A percentile compares a stretch with the other conserved stretches of the same genome.
Conservation (phyloP, 1,140 invertebrate species). For the Drosophila varians region DNA sequence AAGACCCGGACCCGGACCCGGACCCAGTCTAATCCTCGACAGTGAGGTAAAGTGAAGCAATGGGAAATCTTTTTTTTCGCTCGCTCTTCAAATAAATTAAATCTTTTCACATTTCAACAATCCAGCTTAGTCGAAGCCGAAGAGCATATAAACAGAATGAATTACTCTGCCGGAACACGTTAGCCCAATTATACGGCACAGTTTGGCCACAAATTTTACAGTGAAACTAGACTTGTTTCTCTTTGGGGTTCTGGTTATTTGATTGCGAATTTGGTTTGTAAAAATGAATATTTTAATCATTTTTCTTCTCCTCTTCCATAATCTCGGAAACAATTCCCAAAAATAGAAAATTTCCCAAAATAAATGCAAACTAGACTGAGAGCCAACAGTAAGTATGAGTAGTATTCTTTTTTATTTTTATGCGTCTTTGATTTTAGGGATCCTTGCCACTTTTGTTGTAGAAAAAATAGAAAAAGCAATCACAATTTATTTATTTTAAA, state of each 20-base stretch:
- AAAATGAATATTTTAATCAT: too few species aligned
- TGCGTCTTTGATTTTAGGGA: too few species aligned
- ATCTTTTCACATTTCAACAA: constrained; percentile 68
- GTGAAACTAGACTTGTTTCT: neutral
- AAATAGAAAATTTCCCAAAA: too few species aligned
- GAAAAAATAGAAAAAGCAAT: too few species aligned
- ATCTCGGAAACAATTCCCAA: too few species aligned
- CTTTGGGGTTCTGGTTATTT: too few species aligned
- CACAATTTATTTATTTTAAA: neutral
- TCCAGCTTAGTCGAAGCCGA: constrained; percentile 27
- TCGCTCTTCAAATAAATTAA: constrained; percentile 77
- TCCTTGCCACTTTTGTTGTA: too few species aligned
- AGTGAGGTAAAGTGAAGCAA: constrained; percentile 35
- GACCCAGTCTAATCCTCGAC: constrained; percentile 18
- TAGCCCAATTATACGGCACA: constrained; percentile 51
- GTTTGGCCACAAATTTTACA: constrained; percentile 5
- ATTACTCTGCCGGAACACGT: constrained; percentile 49
- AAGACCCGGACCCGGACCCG: constrained; percentile 1
- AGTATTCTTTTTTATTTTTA: too few species aligned
- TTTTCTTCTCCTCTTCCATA: too few species aligned
- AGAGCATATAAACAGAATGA: constrained; percentile 39
- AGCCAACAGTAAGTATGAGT: neutral
- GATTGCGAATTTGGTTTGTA: too few species aligned
- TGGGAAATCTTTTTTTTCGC: constrained; percentile 30
- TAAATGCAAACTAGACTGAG: too few species aligned